phyloP scores from a whole-genome alignment of 1,140 invertebrate genomes.

The Caenorhabditis latens region DNA sequence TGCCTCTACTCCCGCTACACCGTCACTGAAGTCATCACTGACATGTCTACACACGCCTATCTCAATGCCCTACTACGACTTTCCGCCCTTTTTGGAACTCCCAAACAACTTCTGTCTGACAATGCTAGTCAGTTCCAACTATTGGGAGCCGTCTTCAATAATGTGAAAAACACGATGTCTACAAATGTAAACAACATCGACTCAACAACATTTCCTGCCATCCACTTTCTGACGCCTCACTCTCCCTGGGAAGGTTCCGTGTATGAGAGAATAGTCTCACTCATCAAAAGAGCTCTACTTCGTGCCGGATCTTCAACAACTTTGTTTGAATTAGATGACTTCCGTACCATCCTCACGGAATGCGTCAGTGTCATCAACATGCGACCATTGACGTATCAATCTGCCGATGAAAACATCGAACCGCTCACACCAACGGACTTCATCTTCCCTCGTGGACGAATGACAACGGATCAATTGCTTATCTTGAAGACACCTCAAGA shows the following conservation, averaged over 20 bases:
- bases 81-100: background rate
- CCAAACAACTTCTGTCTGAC: background rate
- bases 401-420: background rate
- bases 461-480: background rate
- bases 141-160: background rate
- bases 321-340: background rate
- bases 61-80: background rate
- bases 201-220: background rate
- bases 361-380: background rate
- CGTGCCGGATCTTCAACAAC: background rate
- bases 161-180: background rate
- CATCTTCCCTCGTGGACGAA: background rate
- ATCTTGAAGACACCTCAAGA: background rate
- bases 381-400: background rate
- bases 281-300: background rate
- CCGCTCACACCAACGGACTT: background rate
- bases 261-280: background rate
- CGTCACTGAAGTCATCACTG: background rate
- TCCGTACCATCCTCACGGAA: background rate
- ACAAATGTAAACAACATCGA: background rate
- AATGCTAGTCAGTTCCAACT: background rate
- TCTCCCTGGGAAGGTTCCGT: background rate
- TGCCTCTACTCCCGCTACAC: conserved; percentile 1
- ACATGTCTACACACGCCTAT: background rate
- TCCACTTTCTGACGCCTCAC: background rate